phyloP scores from a whole-genome alignment of 2,113 vertebrate species.

The Phylloscopus whistleri region DNA sequence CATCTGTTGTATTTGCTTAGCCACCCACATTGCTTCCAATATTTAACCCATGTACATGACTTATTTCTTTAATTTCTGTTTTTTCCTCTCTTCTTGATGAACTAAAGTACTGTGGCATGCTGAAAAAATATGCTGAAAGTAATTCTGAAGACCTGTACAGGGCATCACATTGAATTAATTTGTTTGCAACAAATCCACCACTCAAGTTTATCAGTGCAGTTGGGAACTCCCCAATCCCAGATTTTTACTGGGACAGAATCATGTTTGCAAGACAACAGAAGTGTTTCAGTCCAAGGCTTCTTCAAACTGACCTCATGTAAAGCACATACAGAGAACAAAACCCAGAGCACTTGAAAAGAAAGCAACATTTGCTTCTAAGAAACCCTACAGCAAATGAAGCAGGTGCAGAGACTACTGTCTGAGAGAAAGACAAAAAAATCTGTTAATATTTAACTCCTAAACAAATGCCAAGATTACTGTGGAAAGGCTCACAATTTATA shows the following conservation, averaged over 20 bases:
- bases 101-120: neutral
- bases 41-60: neutral
- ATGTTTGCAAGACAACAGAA: neutral
- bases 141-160: neutral
- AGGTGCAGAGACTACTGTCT: constrained; percentile 28
- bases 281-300: neutral
- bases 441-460: constrained; percentile 45
- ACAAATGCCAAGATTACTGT: constrained; percentile 22
- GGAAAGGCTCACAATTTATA: neutral
- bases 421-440: neutral
- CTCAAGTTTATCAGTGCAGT: neutral
- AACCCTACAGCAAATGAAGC: neutral
- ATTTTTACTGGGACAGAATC: neutral
- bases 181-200: neutral
- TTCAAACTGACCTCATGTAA: neutral
- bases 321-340: neutral
- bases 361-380: neutral
- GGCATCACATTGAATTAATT: neutral
- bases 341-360: neutral
- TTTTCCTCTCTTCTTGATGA: neutral
- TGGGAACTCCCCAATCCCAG: neutral
- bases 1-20: neutral
- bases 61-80: neutral
- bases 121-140: neutral
- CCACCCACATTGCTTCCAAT: neutral